Base-by-base conservation (phyloP, 1,140 invertebrate species). In the Linepithema humile region DNA sequence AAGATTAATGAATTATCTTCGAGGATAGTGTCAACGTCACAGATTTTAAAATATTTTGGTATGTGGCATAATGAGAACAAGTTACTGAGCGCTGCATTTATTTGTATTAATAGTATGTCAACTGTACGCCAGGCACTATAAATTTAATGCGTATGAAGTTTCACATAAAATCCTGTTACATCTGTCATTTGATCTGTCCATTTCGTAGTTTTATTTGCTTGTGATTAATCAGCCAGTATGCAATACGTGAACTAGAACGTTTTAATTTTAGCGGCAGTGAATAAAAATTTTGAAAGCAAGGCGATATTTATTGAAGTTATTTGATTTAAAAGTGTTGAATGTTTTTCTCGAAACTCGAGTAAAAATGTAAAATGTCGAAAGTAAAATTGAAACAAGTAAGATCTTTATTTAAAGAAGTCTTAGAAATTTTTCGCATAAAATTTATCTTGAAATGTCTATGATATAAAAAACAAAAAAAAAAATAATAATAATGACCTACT, bases 11-110 rank as follows among this genome's bases (percentile, higher is more conserved):
- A 57, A 73, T 59, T 73, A 73, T 59, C 43, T 74, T 23, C 67
- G 50, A 43, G 45, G 4, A 15, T 17, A 12, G 15, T 43, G 15
- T 29, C 72, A 32, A 32, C 26, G 5, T 17, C 29, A 64, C 12
- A 50, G 20, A 75, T 50, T 35, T 65, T 32, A 5, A 60, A 62
- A 77, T 50, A 64, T 77, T 77, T 77, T 77, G 29, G 35, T 48
- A 64, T 35, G 2, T 50, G 12, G 48, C 29, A 10, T 35, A 48
- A 77, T 50, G 60, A 74, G 35, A 43, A 74, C 29, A 10, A 60
- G 40, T 64, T 77, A 35, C 43, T n/a, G n/a, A 10, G 38, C 26
- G 12, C 35, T 32, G 35, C 15, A 40, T 55, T 20, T 35, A 40
- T n/a, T 64, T 48, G 59, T 60, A 17, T 35, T 65, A 77, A 77